Base-by-base conservation (phyloP, 2,888 invertebrate genomes). In the Pollenia labialis region DNA sequence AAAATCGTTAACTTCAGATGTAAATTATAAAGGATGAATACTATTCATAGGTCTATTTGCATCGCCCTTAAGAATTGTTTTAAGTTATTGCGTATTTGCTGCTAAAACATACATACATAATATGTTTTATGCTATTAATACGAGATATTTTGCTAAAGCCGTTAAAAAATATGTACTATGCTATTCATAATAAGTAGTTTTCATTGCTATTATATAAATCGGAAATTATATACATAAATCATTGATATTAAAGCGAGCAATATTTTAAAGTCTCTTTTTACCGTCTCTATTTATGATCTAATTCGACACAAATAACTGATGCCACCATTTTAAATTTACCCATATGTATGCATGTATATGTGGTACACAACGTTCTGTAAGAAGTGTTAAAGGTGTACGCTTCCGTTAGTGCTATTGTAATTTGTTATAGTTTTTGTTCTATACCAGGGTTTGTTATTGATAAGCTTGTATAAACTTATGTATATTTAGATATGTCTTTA, bases 331-430 rank as follows among this genome's bases (percentile, higher is more conserved):
- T 32, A 32, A 23, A 32, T 52, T 11, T 50, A n/a, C n/a, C n/a
- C n/a, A 1, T 40, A 54, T 18, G 62, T 56, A 32, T 54, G 18
- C 8, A 46, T 56, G 11, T 16, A 66, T 44, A 68, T 48, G 16
- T 64, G 8, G n/a, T 54, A 54, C n/a, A 54, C 10, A 11, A 4
- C 10, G 23, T 46, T 60, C 50, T 48, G 64, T 81, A 58, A 58
- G 56, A 58, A 50, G 50, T 71, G 80, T 75, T 68, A 81, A 68
- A 64, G 64, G 54, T 72, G 64, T 72, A 71, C 52, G 64, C 80
- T 81, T 81, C 80, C 80, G 80, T 81, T 81, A 81, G 16, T 64
- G 71, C 64, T 76, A 76, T 85, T 85, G 85, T 75, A 64, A 50
- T 76, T 69, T 18, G 11, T 18, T 64, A 44, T 52, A 62, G 58